Percentiles rank a stretch among this genome's conserved stretches.
phyloP scores from a whole-genome alignment of 1,140 invertebrate genomes.

The Eupristina koningsbergeri region DNA sequence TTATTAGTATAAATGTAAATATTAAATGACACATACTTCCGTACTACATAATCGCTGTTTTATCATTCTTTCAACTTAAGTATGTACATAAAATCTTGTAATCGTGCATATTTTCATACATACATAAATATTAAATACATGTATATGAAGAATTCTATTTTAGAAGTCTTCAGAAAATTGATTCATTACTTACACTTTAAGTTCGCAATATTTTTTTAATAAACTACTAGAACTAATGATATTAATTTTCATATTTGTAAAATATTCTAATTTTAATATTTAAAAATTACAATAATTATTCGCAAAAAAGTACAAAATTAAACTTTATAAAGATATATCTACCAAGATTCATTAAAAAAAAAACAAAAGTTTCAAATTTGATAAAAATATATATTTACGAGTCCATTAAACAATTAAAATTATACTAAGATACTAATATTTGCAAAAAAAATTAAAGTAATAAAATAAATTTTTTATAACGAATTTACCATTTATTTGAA shows the following conservation, averaged over 20 bases:
- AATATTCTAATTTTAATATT: slow-evolving; percentile 26
- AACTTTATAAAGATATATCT: slow-evolving; percentile 28
- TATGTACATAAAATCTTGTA: slow-evolving; percentile 49
- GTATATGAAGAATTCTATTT: slow-evolving; percentile 12
- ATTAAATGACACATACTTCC: slow-evolving; percentile 42
- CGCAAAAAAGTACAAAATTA: slow-evolving; percentile 41
- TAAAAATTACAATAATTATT: slow-evolving; percentile 27
- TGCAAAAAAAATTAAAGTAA: slow-evolving; percentile 36
- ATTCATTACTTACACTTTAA: slow-evolving; percentile 26
- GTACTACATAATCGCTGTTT: slow-evolving; percentile 25
- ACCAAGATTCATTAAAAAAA: slow-evolving; percentile 20
- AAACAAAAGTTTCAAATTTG: slow-evolving; percentile 19
- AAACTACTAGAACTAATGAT: neutral
- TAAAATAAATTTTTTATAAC: slow-evolving; percentile 34
- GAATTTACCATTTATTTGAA: slow-evolving; percentile 7
- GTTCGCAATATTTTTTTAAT: slow-evolving; percentile 32
- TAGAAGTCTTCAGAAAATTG: slow-evolving; percentile 17
- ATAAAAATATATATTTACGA: slow-evolving; percentile 48
- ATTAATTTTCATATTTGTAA: slow-evolving; percentile 7
- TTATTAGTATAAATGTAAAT: slow-evolving; percentile 47
- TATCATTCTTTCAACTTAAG: slow-evolving; percentile 37
- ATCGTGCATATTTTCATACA: slow-evolving; percentile 40
- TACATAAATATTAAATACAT: slow-evolving; percentile 47
- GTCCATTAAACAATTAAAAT: slow-evolving; percentile 38
- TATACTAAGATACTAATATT: slow-evolving; percentile 40